Conservation (phyloP, 2,797 vertebrate species). For the Pelochelys cantorii region DNA sequence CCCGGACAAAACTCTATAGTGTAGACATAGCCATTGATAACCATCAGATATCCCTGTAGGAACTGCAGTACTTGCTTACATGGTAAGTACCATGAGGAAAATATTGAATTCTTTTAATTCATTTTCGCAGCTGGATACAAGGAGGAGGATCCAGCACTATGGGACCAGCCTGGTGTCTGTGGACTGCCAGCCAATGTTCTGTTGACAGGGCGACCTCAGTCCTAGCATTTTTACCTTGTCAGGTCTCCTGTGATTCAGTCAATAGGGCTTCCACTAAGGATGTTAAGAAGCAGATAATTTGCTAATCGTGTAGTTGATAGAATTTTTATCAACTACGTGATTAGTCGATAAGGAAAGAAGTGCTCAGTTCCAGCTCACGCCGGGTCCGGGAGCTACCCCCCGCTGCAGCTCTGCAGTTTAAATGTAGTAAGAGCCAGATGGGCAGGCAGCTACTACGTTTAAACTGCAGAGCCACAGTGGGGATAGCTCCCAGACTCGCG, state of each 20-base stretch:
- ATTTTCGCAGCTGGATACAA: slow-evolving; percentile 7
- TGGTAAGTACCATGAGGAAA: not conserved
- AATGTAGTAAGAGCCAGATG: no score
- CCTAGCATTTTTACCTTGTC: not conserved
- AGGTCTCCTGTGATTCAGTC: not conserved
- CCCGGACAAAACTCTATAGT: no score
- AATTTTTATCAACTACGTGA: no score
- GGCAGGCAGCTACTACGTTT: no score
- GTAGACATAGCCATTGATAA: not conserved
- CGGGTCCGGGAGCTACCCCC: no score
- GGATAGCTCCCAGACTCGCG: no score
- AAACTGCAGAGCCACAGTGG: no score
- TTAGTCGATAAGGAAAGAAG: no score
- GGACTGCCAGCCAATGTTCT: not conserved
- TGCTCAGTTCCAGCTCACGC: no score
- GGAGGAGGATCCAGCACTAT: not conserved
- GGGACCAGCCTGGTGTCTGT: not conserved
- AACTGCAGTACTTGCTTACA: not conserved
- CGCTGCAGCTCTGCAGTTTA: no score
- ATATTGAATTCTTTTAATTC: not conserved
- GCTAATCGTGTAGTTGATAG: no score
- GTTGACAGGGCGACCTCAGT: not conserved
- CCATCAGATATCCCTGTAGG: not conserved
- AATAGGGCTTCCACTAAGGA: not conserved
- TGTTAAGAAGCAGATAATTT: no score